Evolutionary conservation across 1,140 invertebrate species (phyloP), one percentile per base, ranked within the genome.

Genomic region (Rhyzopertha dominica): DNA sequence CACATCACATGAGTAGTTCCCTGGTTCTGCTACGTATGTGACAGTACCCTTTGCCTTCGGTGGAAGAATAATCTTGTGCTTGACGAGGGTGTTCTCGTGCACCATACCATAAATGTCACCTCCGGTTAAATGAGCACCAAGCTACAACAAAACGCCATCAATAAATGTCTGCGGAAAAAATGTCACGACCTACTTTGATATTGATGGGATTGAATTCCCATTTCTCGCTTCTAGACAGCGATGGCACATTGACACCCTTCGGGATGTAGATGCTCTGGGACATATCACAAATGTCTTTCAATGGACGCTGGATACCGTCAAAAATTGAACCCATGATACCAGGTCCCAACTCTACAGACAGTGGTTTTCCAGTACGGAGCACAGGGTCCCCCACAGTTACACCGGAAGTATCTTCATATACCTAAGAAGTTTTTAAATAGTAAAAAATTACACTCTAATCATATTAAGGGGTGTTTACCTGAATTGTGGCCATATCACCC

Each of bases 351-450:
- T 99, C 96, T 12, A 99, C 96, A 1, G 94, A 98, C 3, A 99
- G 69, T 0, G 96, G 96, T 69, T 99, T 99, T 14, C 96, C 96
- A 1, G 96, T 99, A 62, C 96, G 78, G 41, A 99, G 73, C 2
- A 99, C 96, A 12, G 97, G 97, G 75, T 99, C 97, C 23, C 97
- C 97, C 5, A 99, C 96, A 22, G 97, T 99, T 2, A 99, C 95
- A 65, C 96, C 96, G 37, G 95, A 98, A 31, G 97, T 99, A 71
- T 99, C 97, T 74, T 99, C 97, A 64, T 99, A 99, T 43, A 58
- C 55, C 55, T 58, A 48, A 9, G 30, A 40, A n/a, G 2, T 12
- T 14, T 13, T 39, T 34, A 46, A 19, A 37, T 39, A 43, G 16
- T 29, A 31, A 23, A 22, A 39, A 5, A n/a, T 49, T 14, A n/a